These are phyloP conservation scores for Mythimna lalbum DNA, from an alignment of 2,888 invertebrate genomes.

Conservation along the genomic window DNA sequence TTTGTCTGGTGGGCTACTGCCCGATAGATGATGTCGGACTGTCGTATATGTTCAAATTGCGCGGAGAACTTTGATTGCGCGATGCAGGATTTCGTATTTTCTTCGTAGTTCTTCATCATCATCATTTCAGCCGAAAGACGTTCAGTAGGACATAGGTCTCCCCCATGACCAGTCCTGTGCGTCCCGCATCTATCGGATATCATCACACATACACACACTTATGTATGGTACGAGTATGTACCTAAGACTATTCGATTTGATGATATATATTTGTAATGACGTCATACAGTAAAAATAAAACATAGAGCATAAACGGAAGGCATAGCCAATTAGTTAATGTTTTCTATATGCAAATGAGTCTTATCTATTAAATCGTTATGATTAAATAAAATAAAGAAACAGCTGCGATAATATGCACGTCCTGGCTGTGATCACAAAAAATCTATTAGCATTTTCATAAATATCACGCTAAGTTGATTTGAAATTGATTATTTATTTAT, in stretches of 20 bases:
- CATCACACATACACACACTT: too few species aligned
- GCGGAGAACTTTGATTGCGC: too few species aligned
- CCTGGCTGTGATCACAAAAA: conserved; percentile 40
- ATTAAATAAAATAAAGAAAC: conserved; percentile 29
- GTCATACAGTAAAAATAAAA: background rate
- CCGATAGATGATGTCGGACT: too few species aligned
- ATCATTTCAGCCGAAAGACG: too few species aligned
- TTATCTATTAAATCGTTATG: conserved; percentile 26
- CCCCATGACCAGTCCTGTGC: too few species aligned
- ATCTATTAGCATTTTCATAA: conserved; percentile 11
- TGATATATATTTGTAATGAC: background rate
- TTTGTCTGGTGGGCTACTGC: too few species aligned
- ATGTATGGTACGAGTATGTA: too few species aligned
- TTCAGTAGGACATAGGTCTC: too few species aligned
- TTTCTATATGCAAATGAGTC: conserved; percentile 32
- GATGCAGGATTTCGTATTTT: too few species aligned
- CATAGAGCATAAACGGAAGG: conserved; percentile 25
- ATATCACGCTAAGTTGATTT: background rate
- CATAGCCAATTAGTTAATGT: conserved; percentile 38
- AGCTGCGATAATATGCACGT: conserved; percentile 35
- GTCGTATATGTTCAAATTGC: too few species aligned
- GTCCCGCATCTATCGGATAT: too few species aligned
- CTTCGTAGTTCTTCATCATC: too few species aligned
- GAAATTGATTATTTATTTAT: background rate
- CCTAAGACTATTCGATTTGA: background rate